These are phyloP conservation scores for Acrocyrtus sp. DNA, from an alignment of 2,888 invertebrate species.

Conservation along the genomic window DNA sequence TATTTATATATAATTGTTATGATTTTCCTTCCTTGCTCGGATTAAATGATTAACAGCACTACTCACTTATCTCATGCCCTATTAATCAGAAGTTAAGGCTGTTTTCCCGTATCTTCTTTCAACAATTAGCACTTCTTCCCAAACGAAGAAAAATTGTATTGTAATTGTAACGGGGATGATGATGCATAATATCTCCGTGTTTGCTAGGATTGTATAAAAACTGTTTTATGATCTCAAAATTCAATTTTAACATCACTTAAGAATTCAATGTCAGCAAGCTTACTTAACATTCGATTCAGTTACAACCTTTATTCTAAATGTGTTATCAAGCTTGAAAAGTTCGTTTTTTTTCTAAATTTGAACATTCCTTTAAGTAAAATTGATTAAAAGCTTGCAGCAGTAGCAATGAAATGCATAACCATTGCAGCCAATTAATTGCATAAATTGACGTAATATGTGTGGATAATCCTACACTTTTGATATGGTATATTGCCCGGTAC, in stretches of 20 bases:
- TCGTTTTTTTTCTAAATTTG: too few relatives aligned
- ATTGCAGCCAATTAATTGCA: too few relatives aligned
- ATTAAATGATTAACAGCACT: background rate
- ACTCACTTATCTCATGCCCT: conserved; percentile 34
- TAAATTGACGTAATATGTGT: too few relatives aligned
- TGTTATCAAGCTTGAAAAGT: too few relatives aligned
- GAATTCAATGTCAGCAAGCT: background rate
- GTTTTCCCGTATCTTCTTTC: conserved; percentile 12
- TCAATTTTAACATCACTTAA: background rate
- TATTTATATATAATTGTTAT: background rate
- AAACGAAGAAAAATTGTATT: background rate
- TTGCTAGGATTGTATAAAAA: background rate
- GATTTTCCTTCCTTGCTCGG: background rate
- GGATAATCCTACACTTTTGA: too few relatives aligned
- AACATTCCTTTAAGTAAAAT: too few relatives aligned
- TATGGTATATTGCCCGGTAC: too few relatives aligned
- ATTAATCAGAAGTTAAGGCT: conserved; percentile 25
- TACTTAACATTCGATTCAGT: conserved; percentile 1
- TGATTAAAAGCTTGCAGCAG: too few relatives aligned
- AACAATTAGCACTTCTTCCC: conserved; percentile 37
- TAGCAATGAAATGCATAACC: too few relatives aligned
- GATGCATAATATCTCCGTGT: background rate
- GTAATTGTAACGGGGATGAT: background rate
- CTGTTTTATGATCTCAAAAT: background rate
- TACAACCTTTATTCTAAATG: background rate